Percentiles rank a stretch among this genome's conserved stretches.
phyloP scores from a whole-genome alignment of 2,888 invertebrate genomes.

The Venusia cambrica region DNA sequence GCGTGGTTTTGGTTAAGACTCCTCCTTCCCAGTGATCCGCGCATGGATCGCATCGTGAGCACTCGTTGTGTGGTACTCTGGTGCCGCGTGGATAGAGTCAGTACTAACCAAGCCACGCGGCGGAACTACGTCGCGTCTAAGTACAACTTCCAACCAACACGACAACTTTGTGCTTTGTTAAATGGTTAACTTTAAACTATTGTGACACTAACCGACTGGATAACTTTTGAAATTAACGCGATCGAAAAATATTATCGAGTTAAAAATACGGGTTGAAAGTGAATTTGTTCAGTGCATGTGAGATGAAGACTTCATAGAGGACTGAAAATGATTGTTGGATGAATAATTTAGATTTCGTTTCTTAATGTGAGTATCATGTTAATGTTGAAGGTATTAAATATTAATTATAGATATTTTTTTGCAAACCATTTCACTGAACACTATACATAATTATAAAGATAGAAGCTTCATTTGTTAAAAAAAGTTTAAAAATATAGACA shows the following conservation, averaged over 20 bases:
- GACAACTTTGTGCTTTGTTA: constrained; percentile 33
- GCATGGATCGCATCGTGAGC: constrained; percentile 71
- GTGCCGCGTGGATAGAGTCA: constrained; percentile 47
- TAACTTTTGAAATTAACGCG: constrained; percentile 43
- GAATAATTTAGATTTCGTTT: constrained; percentile 5
- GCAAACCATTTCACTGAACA: too few species aligned
- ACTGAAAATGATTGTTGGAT: constrained; percentile 28
- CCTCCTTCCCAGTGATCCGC: constrained; percentile 72
- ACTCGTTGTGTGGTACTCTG: constrained; percentile 43
- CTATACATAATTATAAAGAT: too few species aligned
- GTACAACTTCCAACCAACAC: constrained; percentile 51
- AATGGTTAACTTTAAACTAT: constrained; percentile 46
- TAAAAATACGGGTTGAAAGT: constrained; percentile 44
- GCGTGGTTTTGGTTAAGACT: constrained; percentile 73
- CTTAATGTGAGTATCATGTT: constrained; percentile 13
- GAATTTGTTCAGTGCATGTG: constrained; percentile 60
- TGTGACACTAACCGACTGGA: constrained; percentile 32
- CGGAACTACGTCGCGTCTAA: constrained; percentile 48
- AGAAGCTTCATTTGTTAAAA: too few species aligned
- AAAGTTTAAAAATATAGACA: too few species aligned
- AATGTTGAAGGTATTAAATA: too few species aligned
- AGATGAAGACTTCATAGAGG: constrained; percentile 41
- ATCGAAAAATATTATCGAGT: constrained; percentile 40
- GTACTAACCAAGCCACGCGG: constrained; percentile 49
- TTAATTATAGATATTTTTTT: too few species aligned